Conservation (phyloP, 2,888 invertebrate species). For the Acrocera orbiculus region DNA sequence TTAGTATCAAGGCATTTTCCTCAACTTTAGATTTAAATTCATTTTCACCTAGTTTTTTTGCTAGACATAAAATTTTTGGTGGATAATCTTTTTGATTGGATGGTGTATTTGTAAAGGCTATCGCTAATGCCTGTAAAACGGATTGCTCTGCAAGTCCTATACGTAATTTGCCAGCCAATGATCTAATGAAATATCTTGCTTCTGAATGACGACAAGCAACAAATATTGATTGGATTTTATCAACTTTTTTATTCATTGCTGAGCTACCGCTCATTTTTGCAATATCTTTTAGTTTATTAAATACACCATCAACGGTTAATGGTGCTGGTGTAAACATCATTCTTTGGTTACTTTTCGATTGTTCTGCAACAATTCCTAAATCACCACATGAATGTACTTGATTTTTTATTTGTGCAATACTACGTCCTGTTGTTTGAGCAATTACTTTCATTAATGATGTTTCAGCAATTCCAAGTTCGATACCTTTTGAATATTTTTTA, state of each 20-base stretch:
- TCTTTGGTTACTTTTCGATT: slow-evolving; percentile 63
- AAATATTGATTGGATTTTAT: slow-evolving; percentile 79
- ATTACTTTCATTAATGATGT: slow-evolving; percentile 87
- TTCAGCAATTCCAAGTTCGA: slow-evolving; percentile 90
- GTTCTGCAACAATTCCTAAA: slow-evolving; percentile 79
- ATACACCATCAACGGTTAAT: slow-evolving; percentile 57
- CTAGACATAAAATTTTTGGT: slow-evolving; percentile 42
- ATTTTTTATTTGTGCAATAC: slow-evolving; percentile 62
- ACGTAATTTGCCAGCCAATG: slow-evolving; percentile 81
- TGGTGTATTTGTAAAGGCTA: slow-evolving; percentile 66
- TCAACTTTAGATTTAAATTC: slow-evolving; percentile 59
- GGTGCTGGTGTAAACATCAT: slow-evolving; percentile 75
- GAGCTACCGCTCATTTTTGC: slow-evolving; percentile 67
- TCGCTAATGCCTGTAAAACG: slow-evolving; percentile 73
- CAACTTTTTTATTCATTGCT: slow-evolving; percentile 68
- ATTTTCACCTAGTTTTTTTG: slow-evolving; percentile 44
- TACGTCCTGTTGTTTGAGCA: slow-evolving; percentile 73
- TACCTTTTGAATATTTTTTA: slow-evolving; percentile 24
- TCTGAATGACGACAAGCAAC: slow-evolving; percentile 80
- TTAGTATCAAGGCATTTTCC: slow-evolving; percentile 55
- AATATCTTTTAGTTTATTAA: slow-evolving; percentile 67
- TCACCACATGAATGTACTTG: slow-evolving; percentile 51
- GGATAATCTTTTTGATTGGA: slow-evolving; percentile 44
- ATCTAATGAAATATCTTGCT: slow-evolving; percentile 76
- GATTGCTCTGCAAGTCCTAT: slow-evolving; percentile 97